Conservation (phyloP, 2,888 invertebrate genomes). For the Euclidia mi region DNA sequence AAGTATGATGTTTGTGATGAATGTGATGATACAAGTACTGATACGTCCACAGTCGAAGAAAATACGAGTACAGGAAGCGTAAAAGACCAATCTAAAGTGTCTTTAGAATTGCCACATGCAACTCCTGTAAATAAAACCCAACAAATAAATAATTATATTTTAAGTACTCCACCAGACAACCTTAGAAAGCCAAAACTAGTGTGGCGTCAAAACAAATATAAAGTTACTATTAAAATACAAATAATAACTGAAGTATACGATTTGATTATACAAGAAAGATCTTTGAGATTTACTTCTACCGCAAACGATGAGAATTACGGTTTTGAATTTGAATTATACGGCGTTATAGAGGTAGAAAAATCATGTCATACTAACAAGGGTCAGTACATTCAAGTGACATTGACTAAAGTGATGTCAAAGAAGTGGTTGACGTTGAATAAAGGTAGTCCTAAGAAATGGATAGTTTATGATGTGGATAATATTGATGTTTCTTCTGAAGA, state of each 20-base stretch:
- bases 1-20: slow-evolving; percentile 67
- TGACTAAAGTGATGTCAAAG: slow-evolving; percentile 69
- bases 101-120: too few species aligned
- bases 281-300: slow-evolving; percentile 67
- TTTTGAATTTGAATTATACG: slow-evolving; percentile 79
- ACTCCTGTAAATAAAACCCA: too few species aligned
- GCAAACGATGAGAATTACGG: slow-evolving; percentile 70
- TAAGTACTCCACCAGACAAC: too few species aligned
- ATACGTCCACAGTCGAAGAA: neutral
- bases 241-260: slow-evolving; percentile 74
- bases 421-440: slow-evolving; percentile 77
- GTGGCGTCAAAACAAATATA: slow-evolving; percentile 77
- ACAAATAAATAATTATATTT: neutral
- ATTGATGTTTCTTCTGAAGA: slow-evolving; percentile 77
- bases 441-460: slow-evolving; percentile 72
- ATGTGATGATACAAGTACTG: neutral
- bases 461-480: slow-evolving; percentile 76
- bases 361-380: slow-evolving; percentile 76
- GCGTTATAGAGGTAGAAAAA: slow-evolving; percentile 65
- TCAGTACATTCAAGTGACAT: slow-evolving; percentile 74
- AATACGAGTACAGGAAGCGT: neutral
- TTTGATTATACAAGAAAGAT: slow-evolving; percentile 65
- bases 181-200: slow-evolving; percentile 65
- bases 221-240: slow-evolving; percentile 74
- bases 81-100: neutral